Evolutionary conservation across 1,140 invertebrate genomes (phyloP).

Genomic region (Belonocnema kinseyi): DNA sequence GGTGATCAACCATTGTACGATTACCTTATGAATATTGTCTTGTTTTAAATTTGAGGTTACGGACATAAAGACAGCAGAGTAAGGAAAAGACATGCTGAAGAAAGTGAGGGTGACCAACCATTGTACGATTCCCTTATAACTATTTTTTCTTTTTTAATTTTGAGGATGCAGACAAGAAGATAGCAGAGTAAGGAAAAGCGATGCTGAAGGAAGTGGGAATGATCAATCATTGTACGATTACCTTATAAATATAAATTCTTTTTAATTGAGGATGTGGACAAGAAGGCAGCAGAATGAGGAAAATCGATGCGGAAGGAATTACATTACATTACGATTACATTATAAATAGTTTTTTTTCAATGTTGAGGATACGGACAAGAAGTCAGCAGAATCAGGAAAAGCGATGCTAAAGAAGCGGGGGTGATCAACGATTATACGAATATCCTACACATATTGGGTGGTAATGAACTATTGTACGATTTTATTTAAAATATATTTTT

Average conservation of each 20-base stretch:
- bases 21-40: no score
- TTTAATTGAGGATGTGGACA: constrained; percentile 40
- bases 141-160: background rate
- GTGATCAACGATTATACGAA: constrained; percentile 39
- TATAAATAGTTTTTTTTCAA: background rate
- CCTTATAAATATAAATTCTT: no score
- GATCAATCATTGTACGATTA: constrained; percentile 11
- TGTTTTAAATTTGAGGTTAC: constrained; percentile 37
- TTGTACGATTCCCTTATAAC: no score
- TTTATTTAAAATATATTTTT: no score
- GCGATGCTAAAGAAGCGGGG: constrained; percentile 74
- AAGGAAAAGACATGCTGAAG: constrained; percentile 69
- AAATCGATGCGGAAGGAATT: constrained; percentile 73
- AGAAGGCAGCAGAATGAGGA: constrained; percentile 37
- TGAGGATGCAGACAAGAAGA: constrained; percentile 44
- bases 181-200: constrained; percentile 42
- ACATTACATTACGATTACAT: no score
- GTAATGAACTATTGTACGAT: no score
- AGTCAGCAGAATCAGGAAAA: constrained; percentile 43
- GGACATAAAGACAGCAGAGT: constrained; percentile 31
- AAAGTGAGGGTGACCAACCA: constrained; percentile 55
- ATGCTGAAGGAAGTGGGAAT: constrained; percentile 74
- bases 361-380: constrained; percentile 42
- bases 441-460: no score
- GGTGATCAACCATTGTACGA: constrained; percentile 46